These are phyloP conservation scores for Chloroclysta siterata DNA, from an alignment of 2,888 invertebrate genomes.

Conservation along the genomic window DNA sequence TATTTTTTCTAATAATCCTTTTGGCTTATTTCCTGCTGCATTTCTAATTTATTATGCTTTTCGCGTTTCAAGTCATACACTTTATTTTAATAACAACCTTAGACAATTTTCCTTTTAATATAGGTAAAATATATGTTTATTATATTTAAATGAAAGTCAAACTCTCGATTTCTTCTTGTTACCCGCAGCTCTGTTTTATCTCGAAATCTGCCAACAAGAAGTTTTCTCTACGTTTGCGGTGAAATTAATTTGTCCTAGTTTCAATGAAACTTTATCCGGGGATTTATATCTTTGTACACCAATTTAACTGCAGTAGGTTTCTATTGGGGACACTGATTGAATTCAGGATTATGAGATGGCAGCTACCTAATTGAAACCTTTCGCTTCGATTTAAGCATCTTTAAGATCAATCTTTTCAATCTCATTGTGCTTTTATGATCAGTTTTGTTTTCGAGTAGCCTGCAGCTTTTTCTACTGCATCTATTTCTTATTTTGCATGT, in stretches of 20 bases:
- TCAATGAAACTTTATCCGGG: constrained; percentile 11
- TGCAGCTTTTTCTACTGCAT: neutral
- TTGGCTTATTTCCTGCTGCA: constrained; percentile 15
- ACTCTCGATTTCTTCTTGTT: neutral
- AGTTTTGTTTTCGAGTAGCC: neutral
- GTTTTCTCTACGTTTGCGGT: constrained; percentile 12
- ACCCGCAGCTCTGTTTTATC: neutral
- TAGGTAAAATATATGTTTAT: too few species aligned
- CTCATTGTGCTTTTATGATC: neutral
- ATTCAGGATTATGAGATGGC: constrained; percentile 9
- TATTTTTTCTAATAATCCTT: constrained; percentile 13
- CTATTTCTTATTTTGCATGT: constrained; percentile 1
- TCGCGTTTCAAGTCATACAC: constrained; percentile 5
- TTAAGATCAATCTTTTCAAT: neutral
- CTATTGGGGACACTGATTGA: constrained; percentile 13
- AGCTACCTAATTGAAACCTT: constrained; percentile 2
- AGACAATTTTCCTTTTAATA: neutral
- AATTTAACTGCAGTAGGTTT: constrained; percentile 12
- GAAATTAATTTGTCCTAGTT: constrained; percentile 12
- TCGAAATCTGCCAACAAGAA: neutral
- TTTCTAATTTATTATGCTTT: constrained; percentile 22
- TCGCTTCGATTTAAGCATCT: neutral
- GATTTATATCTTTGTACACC: constrained; percentile 10
- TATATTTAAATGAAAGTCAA: neutral
- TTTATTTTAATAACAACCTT: neutral